phyloP scores from a whole-genome alignment of 2,113 vertebrate genomes.

The Sorex araneus region DNA sequence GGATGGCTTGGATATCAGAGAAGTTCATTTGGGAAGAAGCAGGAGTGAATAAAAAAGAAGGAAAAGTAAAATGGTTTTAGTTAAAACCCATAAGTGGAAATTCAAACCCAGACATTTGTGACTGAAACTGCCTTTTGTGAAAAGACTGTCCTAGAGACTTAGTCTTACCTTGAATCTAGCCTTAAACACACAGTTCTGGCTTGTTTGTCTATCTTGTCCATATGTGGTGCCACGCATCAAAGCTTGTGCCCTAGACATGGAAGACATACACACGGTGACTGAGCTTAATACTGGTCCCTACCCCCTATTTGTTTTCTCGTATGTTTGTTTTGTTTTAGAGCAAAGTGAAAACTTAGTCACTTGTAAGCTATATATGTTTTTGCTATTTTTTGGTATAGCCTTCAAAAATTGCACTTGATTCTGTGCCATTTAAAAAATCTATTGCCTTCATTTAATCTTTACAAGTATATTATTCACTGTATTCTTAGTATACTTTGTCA shows the following conservation, averaged over 20 bases:
- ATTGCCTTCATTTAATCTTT: slow-evolving; percentile 41
- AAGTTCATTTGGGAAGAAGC: slow-evolving; percentile 65
- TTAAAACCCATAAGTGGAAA: slow-evolving; percentile 5
- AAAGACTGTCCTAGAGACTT: neutral
- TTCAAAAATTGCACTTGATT: slow-evolving; percentile 49
- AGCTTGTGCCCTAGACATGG: too few species aligned
- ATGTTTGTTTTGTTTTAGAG: neutral
- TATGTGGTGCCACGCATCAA: too few species aligned
- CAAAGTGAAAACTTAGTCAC: neutral
- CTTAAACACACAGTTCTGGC: slow-evolving; percentile 43
- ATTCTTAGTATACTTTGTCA: too few species aligned
- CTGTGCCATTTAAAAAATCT: neutral
- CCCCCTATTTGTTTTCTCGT: too few species aligned
- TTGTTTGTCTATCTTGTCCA: neutral
- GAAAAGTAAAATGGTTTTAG: slow-evolving; percentile 60
- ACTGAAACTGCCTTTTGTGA: neutral
- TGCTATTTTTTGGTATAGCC: neutral
- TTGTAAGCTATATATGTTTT: slow-evolving; percentile 58
- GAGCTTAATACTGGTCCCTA: too few species aligned
- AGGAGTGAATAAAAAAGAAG: slow-evolving; percentile 26
- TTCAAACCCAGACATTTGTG: slow-evolving; percentile 18
- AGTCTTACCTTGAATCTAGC: slow-evolving; percentile 35
- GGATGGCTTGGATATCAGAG: slow-evolving; percentile 40
- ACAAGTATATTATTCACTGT: neutral
- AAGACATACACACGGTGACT: too few species aligned